These are phyloP conservation scores for Gopherus flavomarginatus DNA, from an alignment of 2,113 vertebrate genomes.

Conservation along the genomic window DNA sequence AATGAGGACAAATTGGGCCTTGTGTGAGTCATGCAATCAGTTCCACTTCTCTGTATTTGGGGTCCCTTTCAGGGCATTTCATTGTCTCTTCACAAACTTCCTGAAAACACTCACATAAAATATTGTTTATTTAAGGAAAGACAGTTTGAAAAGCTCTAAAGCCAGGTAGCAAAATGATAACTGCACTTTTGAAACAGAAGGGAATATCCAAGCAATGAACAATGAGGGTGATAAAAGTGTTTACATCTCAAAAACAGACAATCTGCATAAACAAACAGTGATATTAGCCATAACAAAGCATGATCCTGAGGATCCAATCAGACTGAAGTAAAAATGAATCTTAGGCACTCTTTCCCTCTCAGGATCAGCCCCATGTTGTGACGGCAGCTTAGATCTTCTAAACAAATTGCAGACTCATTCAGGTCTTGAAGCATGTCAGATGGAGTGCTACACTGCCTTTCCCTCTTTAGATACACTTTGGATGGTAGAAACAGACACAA, in stretches of 20 bases:
- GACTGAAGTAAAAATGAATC: background rate
- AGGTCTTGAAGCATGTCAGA: background rate
- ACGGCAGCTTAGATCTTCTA: background rate
- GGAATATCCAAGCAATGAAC: background rate
- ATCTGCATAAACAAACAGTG: background rate
- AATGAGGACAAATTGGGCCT: background rate
- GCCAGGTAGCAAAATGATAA: rapidly evolving
- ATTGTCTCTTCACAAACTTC: background rate
- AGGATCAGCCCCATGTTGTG: background rate
- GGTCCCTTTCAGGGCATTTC: background rate
- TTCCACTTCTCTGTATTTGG: background rate
- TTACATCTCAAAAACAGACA: background rate
- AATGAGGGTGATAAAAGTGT: background rate
- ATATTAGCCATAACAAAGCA: background rate
- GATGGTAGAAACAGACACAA: background rate
- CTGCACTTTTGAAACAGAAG: background rate
- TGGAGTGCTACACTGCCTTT: background rate
- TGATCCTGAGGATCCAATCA: background rate
- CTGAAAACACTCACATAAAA: background rate
- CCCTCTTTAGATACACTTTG: background rate
- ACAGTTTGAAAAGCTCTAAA: background rate
- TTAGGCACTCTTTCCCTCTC: background rate
- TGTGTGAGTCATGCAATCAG: background rate
- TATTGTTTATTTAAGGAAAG: background rate
- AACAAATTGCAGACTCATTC: background rate